Evolutionary conservation across 2,797 vertebrate species (phyloP).

Genomic region (Rhadinocentrus ornatus): DNA sequence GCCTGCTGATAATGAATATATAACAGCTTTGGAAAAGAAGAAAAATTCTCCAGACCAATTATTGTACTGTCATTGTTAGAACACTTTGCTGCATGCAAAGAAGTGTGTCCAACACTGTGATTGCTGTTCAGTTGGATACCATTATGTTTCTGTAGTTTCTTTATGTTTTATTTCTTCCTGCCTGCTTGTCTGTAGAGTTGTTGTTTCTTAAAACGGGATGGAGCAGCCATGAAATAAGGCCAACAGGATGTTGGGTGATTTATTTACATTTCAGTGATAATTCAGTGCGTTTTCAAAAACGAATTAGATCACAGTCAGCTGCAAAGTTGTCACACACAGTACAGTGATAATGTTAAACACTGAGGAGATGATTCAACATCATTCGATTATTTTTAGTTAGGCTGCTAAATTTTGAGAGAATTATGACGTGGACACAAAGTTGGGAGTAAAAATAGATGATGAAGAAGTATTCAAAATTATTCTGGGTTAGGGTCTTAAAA

Average conservation of each 20-base stretch:
- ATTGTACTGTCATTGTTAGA: conserved; percentile 17
- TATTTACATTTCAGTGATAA: conserved; percentile 6
- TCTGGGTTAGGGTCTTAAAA: conserved; percentile 57
- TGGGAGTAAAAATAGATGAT: conserved; percentile 68
- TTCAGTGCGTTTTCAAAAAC: not conserved
- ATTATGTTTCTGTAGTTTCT: not conserved
- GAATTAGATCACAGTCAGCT: not conserved
- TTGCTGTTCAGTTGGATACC: not conserved
- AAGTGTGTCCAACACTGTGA: not conserved
- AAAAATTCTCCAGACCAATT: conserved; percentile 14
- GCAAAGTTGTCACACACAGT: conserved; percentile 5
- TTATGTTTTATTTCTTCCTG: not conserved
- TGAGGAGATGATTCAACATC: conserved; percentile 14
- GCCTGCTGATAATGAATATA: conserved; percentile 30
- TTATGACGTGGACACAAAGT: conserved; percentile 34
- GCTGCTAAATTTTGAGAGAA: conserved; percentile 25
- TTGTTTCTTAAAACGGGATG: not conserved
- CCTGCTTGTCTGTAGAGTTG: not conserved
- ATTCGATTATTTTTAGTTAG: conserved; percentile 19
- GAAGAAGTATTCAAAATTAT: conserved; percentile 52
- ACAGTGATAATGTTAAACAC: not conserved
- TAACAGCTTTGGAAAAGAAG: conserved; percentile 22
- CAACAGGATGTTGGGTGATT: not conserved
- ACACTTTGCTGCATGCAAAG: conserved; percentile 21
- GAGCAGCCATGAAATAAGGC: not conserved